Conservation (phyloP, 2,888 invertebrate species). For the Serrognathus titanus region DNA sequence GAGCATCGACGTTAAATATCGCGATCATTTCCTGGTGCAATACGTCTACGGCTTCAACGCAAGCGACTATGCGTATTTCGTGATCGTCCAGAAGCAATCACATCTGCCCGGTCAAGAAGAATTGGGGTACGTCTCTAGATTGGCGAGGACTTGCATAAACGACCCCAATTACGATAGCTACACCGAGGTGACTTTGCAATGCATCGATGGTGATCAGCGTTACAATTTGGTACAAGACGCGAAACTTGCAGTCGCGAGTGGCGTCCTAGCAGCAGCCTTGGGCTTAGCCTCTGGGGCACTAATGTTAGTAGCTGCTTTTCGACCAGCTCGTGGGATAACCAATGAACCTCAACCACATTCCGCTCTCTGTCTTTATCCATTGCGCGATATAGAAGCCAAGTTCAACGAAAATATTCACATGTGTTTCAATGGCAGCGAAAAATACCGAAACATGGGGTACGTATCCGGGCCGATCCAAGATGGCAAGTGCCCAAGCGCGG, state of each 20-base stretch:
- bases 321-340: constrained; percentile 83
- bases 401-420: constrained; percentile 96
- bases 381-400: constrained; percentile 85
- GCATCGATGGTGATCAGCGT: constrained; percentile 64
- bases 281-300: constrained; percentile 77
- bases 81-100: constrained; percentile 90
- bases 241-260: constrained; percentile 80
- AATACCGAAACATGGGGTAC: constrained; percentile 87
- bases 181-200: constrained; percentile 92
- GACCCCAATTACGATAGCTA: constrained; percentile 96
- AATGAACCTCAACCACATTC: constrained; percentile 80
- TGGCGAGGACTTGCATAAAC: constrained; percentile 90
- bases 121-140: constrained; percentile 82
- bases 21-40: constrained; percentile 92
- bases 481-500: constrained; percentile 85
- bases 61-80: constrained; percentile 93
- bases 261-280: constrained; percentile 76
- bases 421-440: constrained; percentile 94
- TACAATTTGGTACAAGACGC: constrained; percentile 94
- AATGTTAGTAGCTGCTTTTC: constrained; percentile 84
- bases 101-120: constrained; percentile 86
- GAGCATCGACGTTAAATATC: constrained; percentile 87
- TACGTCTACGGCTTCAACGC: constrained; percentile 96
- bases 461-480: constrained; percentile 88
- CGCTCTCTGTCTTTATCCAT: constrained; percentile 88